Evolutionary conservation across 2,888 invertebrate species (phyloP).

Genomic region (Campoletis raptor): DNA sequence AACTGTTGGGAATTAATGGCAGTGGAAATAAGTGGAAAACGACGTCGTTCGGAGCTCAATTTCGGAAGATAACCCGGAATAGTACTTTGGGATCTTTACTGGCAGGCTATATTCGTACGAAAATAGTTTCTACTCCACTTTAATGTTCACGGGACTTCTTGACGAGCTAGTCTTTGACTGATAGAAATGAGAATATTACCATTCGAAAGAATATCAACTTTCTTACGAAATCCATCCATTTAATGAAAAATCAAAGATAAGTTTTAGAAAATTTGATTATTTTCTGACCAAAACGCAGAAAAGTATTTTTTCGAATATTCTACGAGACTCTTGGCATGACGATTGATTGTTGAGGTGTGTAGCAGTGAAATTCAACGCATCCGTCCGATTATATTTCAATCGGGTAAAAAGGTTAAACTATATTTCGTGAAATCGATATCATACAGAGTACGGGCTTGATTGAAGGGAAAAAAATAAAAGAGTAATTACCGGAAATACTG

Average conservation of each 20-base stretch:
- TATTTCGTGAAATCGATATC: slow-evolving; percentile 48
- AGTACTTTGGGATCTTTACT: slow-evolving; percentile 44
- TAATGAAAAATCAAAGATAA: neutral
- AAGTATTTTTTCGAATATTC: slow-evolving; percentile 14
- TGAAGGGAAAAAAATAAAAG: slow-evolving; percentile 56
- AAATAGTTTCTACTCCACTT: slow-evolving; percentile 41
- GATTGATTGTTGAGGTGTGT: neutral
- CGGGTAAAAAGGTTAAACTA: neutral
- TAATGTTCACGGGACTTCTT: slow-evolving; percentile 46
- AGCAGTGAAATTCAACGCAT: slow-evolving; percentile 24
- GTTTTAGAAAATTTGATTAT: slow-evolving; percentile 1
- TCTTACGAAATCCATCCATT: neutral
- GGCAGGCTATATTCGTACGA: slow-evolving; percentile 20
- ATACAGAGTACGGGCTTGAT: slow-evolving; percentile 49
- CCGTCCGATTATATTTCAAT: slow-evolving; percentile 40
- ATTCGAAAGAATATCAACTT: neutral
- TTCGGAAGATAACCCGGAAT: slow-evolving; percentile 42
- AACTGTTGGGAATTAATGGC: slow-evolving; percentile 28
- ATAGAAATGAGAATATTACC: slow-evolving; percentile 2
- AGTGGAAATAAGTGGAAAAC: slow-evolving; percentile 57
- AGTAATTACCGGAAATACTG: slow-evolving; percentile 54
- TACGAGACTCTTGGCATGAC: neutral
- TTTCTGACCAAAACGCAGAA: neutral
- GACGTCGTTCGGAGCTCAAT: slow-evolving; percentile 49
- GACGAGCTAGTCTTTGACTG: slow-evolving; percentile 7